These are phyloP conservation scores for Atta texana DNA, from an alignment of 1,140 invertebrate genomes.

Conservation along the genomic window DNA sequence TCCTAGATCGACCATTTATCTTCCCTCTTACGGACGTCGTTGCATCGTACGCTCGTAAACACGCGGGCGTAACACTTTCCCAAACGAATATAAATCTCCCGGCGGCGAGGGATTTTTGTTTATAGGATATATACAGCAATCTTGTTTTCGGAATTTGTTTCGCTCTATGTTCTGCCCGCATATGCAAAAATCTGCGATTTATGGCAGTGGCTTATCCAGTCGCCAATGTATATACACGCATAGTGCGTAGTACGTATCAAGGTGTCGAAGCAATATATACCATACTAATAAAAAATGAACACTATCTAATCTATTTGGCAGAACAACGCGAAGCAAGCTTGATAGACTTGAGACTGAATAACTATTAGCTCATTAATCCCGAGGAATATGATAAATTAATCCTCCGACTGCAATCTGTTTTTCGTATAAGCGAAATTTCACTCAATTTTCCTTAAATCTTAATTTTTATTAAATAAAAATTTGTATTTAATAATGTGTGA, in stretches of 20 bases:
- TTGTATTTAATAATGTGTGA: too few species aligned
- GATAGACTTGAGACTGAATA: not conserved
- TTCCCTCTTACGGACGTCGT: slow-evolving; percentile 16
- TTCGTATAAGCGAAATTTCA: too few species aligned
- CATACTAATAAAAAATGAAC: slow-evolving; percentile 25
- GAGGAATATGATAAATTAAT: not conserved
- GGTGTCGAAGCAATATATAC: not conserved
- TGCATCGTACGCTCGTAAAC: slow-evolving; percentile 60
- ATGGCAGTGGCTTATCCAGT: slow-evolving; percentile 18
- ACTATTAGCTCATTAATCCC: not conserved
- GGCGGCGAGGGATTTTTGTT: slow-evolving; percentile 56
- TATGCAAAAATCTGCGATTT: slow-evolving; percentile 59
- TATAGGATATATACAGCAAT: slow-evolving; percentile 53
- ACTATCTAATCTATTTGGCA: slow-evolving; percentile 44
- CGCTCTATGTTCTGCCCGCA: slow-evolving; percentile 33
- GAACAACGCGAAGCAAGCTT: not conserved
- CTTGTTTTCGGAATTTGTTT: slow-evolving; percentile 62
- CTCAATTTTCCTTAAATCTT: too few species aligned
- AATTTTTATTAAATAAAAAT: too few species aligned
- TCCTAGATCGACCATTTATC: slow-evolving; percentile 53
- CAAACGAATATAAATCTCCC: slow-evolving; percentile 62
- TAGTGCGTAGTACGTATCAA: not conserved
- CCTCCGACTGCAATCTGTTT: too few species aligned
- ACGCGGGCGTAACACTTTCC: slow-evolving; percentile 57
- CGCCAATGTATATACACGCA: not conserved